Conservation (phyloP, 1,140 invertebrate genomes). For the Musca domestica region DNA sequence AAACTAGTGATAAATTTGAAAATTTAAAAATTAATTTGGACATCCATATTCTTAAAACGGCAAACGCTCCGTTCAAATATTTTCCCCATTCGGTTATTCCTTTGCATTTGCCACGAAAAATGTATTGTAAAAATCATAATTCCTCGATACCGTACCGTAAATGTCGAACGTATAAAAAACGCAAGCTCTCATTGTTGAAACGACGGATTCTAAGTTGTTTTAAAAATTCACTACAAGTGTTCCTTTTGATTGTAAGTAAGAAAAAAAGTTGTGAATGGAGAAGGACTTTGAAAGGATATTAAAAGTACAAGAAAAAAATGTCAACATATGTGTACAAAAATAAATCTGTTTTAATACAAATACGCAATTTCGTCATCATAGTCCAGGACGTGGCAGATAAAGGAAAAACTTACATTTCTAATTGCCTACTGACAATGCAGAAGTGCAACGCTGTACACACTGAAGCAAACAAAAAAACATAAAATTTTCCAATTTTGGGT, state of each 20-base stretch:
- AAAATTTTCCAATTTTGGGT: too few relatives aligned
- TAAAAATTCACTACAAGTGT: slow-evolving; percentile 41
- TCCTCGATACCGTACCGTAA: slow-evolving; percentile 31
- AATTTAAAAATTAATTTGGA: too few relatives aligned
- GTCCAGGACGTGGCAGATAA: too few relatives aligned
- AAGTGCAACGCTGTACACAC: too few relatives aligned
- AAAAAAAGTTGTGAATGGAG: neutral
- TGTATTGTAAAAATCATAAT: slow-evolving; percentile 18
- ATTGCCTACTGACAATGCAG: too few relatives aligned
- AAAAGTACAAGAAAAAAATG: too few relatives aligned
- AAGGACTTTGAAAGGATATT: neutral
- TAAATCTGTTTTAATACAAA: neutral
- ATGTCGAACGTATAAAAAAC: slow-evolving; percentile 15
- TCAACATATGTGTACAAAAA: too few relatives aligned
- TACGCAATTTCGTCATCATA: too few relatives aligned
- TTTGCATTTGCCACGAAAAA: slow-evolving; percentile 5
- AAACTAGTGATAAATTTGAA: too few relatives aligned
- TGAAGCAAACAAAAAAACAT: too few relatives aligned
- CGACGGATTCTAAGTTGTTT: slow-evolving; percentile 28
- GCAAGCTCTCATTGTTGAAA: slow-evolving; percentile 2
- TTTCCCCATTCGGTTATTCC: slow-evolving; percentile 33
- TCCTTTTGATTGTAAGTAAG: slow-evolving; percentile 42
- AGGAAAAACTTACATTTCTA: too few relatives aligned
- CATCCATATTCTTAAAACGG: too few relatives aligned
- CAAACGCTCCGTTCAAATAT: slow-evolving; percentile 31